These are phyloP conservation scores for Aradus depressus DNA, from an alignment of 2,888 invertebrate species.

Conservation along the genomic window DNA sequence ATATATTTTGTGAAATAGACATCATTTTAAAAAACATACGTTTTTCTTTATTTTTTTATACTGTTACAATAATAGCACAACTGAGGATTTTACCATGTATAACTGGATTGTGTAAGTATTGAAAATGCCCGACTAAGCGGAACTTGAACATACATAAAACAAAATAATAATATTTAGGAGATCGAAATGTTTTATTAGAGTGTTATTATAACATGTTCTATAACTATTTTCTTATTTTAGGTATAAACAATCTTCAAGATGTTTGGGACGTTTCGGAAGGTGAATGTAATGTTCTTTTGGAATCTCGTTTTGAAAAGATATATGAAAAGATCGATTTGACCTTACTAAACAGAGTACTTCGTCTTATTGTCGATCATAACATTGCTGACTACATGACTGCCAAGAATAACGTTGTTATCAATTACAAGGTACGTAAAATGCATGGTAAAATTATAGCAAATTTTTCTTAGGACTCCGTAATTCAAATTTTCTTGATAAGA, in stretches of 20 bases:
- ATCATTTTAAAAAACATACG: too few relatives aligned
- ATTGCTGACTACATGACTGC: conserved; percentile 99
- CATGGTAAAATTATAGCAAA: neutral
- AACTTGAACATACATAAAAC: too few relatives aligned
- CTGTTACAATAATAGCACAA: too few relatives aligned
- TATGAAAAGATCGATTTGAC: conserved; percentile 99
- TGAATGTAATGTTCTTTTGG: conserved; percentile 95
- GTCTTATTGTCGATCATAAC: conserved; percentile 98
- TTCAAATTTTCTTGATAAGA: too few relatives aligned
- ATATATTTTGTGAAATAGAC: too few relatives aligned
- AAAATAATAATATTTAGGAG: too few relatives aligned
- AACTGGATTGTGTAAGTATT: too few relatives aligned
- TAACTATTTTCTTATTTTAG: conserved; percentile 37
- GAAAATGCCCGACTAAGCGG: too few relatives aligned
- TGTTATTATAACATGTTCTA: neutral
- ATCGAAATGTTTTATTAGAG: too few relatives aligned
- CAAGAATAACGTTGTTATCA: conserved; percentile 99
- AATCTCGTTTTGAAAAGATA: conserved; percentile 95
- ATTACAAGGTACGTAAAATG: conserved; percentile 64
- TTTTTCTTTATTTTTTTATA: too few relatives aligned
- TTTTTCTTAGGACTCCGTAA: too few relatives aligned
- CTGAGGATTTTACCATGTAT: too few relatives aligned
- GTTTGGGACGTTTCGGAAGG: conserved; percentile 99
- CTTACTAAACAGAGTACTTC: conserved; percentile 83
- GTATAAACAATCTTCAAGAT: conserved; percentile 92